Evolutionary conservation across 2,888 invertebrate species (phyloP), one percentile per base, ranked within the genome.

Genomic region (Zootermopsis nevadensis): DNA sequence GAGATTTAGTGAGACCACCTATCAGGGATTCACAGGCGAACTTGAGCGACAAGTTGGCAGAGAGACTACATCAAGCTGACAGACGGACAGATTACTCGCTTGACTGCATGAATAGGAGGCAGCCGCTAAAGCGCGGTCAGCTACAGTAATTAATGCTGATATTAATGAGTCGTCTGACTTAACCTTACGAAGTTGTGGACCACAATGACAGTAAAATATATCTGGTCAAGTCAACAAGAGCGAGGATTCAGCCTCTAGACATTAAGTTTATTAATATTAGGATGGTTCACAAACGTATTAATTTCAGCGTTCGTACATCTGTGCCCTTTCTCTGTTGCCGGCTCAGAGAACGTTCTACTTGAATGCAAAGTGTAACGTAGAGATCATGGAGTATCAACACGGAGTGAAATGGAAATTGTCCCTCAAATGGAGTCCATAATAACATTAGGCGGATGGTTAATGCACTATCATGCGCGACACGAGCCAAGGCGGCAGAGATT

Each of bases 121-220:
- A 31, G 6, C 69, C 66, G 27, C 27, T 66, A 2, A 3, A 19
- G 19, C 1, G 48, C 33, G 69, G 69, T 19, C 69, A 33, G 31
- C 27, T 31, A 19, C 27, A 69, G 3, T 69, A 24, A 31, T 69
- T 69, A 69, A 69, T 69, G 69, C 33, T n/a, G 33, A 24, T 33
- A 69, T 33, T 69, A 69, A 69, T 69, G 69, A 69, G 69, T 69
- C 33, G 69, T 69, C 33, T 1, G 22, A 69, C 30, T 33, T 69
- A 30, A 30, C 33, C 69, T 31, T 15, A 69, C 33, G 33, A 69
- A 33, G 33, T 69, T 24, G 12, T 10, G 60, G 6, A 60, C n/a
- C 33, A 69, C 69, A 69, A 69, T 69, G 19, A 3, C 69, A 69
- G 69, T 69, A 19, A 69, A 69, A 69, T 31, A 31, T 33, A 33